These are phyloP conservation scores for Florisuga fusca DNA, from an alignment of 2,797 vertebrate species.

Conservation along the genomic window DNA sequence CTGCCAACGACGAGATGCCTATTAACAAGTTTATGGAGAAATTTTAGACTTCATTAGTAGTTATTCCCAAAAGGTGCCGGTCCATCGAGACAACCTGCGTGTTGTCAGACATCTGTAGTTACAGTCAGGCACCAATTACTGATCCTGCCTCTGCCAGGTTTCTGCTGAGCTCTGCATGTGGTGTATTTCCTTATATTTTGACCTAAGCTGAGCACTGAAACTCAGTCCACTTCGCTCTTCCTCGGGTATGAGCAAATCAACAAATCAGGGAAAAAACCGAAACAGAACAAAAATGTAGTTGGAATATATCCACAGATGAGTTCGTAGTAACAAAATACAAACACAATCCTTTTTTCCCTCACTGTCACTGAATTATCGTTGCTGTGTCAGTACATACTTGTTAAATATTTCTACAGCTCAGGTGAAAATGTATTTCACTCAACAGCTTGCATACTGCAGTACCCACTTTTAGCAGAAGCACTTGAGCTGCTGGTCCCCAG, in stretches of 20 bases:
- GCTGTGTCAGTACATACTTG: neutral
- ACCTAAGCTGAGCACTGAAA: neutral
- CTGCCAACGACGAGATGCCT: neutral
- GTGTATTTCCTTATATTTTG: neutral
- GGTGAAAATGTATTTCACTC: neutral
- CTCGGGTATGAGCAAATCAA: neutral
- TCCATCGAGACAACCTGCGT: neutral
- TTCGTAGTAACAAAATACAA: constrained; percentile 18
- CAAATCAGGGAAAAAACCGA: neutral
- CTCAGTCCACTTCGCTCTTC: neutral
- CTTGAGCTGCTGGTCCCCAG: neutral
- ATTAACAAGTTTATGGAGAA: neutral
- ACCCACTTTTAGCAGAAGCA: neutral
- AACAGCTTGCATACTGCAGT: neutral
- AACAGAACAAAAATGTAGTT: neutral
- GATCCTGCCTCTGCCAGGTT: neutral
- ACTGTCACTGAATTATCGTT: neutral
- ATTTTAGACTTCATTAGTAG: constrained; percentile 36
- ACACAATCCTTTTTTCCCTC: neutral
- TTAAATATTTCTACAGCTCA: constrained; percentile 46
- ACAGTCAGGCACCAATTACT: neutral
- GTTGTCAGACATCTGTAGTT: neutral
- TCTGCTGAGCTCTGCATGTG: neutral
- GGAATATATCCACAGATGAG: neutral
- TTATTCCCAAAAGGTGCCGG: neutral